Evolutionary conservation across 2,113 vertebrate species (phyloP).

Genomic region (Oryzias woworae): DNA sequence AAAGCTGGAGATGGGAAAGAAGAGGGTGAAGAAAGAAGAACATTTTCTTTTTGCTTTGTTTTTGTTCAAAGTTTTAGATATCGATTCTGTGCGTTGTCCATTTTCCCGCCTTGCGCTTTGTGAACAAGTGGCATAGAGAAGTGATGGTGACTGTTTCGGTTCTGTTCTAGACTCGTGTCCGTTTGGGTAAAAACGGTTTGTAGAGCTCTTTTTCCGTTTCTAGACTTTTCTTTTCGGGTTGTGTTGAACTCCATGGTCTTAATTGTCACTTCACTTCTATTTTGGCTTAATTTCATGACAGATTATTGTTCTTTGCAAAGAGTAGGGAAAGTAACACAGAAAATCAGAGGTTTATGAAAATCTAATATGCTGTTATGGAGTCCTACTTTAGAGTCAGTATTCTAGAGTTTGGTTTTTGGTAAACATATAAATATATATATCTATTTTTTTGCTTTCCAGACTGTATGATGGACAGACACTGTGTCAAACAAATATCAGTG

Average conservation of each 20-base stretch:
- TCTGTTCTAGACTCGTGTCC: slow-evolving; percentile 78
- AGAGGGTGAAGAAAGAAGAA: slow-evolving; percentile 43
- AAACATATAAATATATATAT: slow-evolving; percentile 75
- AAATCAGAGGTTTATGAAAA: slow-evolving; percentile 67
- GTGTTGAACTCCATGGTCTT: slow-evolving; percentile 64
- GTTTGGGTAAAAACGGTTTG: slow-evolving; percentile 48
- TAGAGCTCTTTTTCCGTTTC: slow-evolving; percentile 67
- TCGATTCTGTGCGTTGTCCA: slow-evolving; percentile 66
- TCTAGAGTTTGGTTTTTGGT: slow-evolving; percentile 72
- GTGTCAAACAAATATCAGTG: slow-evolving; percentile 69
- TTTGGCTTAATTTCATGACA: slow-evolving; percentile 53
- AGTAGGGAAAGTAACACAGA: slow-evolving; percentile 45
- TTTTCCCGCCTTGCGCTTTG: slow-evolving; percentile 62
- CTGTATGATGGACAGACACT: slow-evolving; percentile 71
- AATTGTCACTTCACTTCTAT: slow-evolving; percentile 50
- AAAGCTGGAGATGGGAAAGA: slow-evolving; percentile 43
- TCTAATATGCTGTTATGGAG: slow-evolving; percentile 74
- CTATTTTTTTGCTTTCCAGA: slow-evolving; percentile 72
- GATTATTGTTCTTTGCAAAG: slow-evolving; percentile 44
- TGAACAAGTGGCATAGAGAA: slow-evolving; percentile 78
- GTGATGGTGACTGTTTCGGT: slow-evolving; percentile 73
- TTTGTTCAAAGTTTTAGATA: slow-evolving; percentile 54
- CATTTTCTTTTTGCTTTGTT: slow-evolving; percentile 49
- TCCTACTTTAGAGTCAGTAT: slow-evolving; percentile 74
- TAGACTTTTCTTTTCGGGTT: slow-evolving; percentile 59